Evolutionary conservation across 2,113 vertebrate species (phyloP).

Genomic region (Oreochromis niloticus): DNA sequence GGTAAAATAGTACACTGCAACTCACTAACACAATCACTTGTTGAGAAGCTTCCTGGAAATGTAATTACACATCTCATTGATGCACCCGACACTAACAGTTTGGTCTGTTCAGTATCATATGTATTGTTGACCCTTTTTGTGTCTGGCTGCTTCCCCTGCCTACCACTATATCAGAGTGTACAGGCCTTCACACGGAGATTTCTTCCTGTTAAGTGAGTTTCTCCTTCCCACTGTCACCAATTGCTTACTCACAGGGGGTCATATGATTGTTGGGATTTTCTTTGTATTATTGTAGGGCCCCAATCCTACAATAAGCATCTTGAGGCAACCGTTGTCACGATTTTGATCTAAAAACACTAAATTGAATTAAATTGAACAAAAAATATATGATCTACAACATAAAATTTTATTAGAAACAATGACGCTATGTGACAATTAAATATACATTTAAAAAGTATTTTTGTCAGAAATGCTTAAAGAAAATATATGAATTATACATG

Average conservation of each 20-base stretch:
- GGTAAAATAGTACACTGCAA: accelerated
- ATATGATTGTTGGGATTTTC: not conserved
- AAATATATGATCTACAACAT: not conserved
- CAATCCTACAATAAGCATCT: not conserved
- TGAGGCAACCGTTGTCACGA: accelerated
- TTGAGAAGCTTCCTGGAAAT: not conserved
- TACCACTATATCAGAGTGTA: not conserved
- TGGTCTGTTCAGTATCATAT: accelerated
- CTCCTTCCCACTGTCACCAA: not conserved
- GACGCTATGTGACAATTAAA: not conserved
- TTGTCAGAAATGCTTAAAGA: accelerated
- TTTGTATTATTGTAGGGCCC: not conserved
- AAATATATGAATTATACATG: not conserved
- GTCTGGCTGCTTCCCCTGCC: not conserved
- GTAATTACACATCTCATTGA: accelerated
- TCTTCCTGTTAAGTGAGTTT: not conserved
- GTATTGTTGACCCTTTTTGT: accelerated
- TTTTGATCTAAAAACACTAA: accelerated
- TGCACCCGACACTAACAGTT: not conserved
- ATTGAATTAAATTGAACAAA: not conserved
- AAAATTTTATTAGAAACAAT: not conserved
- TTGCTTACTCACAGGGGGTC: not conserved
- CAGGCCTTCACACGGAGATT: not conserved
- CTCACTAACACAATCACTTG: not conserved
- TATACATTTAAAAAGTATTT: not conserved